A percentile compares a stretch with the other conserved stretches of the same genome.
These are phyloP conservation scores for Zelostemma sp. DNA, from an alignment of 1,140 invertebrate species.

Conservation along the genomic window DNA sequence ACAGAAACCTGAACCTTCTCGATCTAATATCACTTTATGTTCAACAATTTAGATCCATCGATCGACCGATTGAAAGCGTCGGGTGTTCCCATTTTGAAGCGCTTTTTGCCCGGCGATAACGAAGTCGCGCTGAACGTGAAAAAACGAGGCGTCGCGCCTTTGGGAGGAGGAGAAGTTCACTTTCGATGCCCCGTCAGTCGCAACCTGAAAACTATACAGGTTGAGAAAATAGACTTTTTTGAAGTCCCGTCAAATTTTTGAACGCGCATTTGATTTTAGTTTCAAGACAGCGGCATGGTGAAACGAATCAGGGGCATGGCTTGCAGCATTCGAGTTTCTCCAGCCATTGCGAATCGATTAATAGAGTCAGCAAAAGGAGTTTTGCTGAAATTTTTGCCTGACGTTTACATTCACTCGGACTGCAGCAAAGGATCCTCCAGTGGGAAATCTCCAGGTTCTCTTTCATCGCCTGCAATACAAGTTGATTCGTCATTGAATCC, in stretches of 20 bases:
- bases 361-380: slow-evolving; percentile 93
- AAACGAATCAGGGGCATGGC: slow-evolving; percentile 93
- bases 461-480: neutral
- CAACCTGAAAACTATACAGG: slow-evolving; percentile 76
- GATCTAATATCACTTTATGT: slow-evolving; percentile 9
- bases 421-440: slow-evolving; percentile 86
- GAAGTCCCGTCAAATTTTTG: too few species aligned
- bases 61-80: slow-evolving; percentile 88
- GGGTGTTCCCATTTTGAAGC: slow-evolving; percentile 84
- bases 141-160: slow-evolving; percentile 85
- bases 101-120: slow-evolving; percentile 90
- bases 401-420: slow-evolving; percentile 96
- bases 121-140: slow-evolving; percentile 88
- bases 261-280: slow-evolving; percentile 65
- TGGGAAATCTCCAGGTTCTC: slow-evolving; percentile 83
- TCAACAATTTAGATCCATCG: slow-evolving; percentile 75
- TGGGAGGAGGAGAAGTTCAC: slow-evolving; percentile 91
- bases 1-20: neutral
- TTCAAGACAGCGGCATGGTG: slow-evolving; percentile 88
- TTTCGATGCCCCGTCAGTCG: slow-evolving; percentile 89
- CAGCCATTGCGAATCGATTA: slow-evolving; percentile 90
- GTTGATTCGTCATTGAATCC: too few species aligned
- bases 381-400: slow-evolving; percentile 91
- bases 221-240: slow-evolving; percentile 47
- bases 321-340: slow-evolving; percentile 90